These are phyloP conservation scores for Manis javanica DNA, from an alignment of 2,797 vertebrate genomes.

Conservation along the genomic window DNA sequence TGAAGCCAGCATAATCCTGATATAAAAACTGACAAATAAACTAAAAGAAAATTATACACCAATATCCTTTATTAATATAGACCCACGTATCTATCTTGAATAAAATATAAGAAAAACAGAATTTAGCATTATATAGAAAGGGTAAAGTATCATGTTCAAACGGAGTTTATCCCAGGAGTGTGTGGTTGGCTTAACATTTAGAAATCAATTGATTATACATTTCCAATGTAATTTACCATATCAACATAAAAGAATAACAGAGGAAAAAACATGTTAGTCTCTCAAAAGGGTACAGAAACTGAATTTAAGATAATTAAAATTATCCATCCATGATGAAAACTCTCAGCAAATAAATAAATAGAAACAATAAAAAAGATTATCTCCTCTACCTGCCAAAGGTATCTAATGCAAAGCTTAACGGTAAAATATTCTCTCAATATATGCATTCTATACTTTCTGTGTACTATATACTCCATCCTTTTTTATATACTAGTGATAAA, in stretches of 20 bases:
- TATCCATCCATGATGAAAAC: background rate
- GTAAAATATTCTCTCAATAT: background rate
- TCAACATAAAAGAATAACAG: background rate
- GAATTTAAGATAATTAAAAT: background rate
- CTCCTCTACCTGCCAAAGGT: background rate
- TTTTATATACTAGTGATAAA: background rate
- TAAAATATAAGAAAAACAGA: background rate
- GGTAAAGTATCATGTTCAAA: background rate
- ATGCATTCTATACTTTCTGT: background rate
- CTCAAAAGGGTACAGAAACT: background rate
- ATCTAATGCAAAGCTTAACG: background rate
- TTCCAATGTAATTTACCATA: background rate
- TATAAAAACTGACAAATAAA: background rate
- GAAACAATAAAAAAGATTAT: background rate
- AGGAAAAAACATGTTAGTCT: background rate
- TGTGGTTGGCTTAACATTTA: background rate
- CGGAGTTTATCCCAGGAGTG: background rate
- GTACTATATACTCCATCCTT: background rate
- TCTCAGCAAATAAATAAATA: background rate
- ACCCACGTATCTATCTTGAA: background rate
- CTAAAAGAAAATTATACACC: background rate
- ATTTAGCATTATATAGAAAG: background rate
- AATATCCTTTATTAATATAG: background rate
- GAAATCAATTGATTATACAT: background rate
- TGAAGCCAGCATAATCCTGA: background rate